Evolutionary conservation across 2,888 invertebrate species (phyloP), one percentile per base, ranked within the genome.

Genomic region (Phengaris arion): DNA sequence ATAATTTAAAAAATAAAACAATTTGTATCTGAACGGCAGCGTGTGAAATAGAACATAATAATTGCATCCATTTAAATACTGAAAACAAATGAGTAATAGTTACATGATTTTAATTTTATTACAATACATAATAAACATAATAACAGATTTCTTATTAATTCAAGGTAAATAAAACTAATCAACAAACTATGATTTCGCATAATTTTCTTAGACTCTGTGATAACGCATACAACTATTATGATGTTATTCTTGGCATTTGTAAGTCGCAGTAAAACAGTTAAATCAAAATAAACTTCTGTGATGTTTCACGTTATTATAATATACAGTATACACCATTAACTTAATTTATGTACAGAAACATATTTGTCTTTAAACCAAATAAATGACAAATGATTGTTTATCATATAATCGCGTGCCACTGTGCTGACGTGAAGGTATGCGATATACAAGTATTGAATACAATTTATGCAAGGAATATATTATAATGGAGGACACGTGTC

Each of bases 391-490:
- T 52, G 54, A 54, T 54, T 54, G 72, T 72, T 72, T 72, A 72
- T 72, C 72, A 52, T 52, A 72, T 72, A 72, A 72, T 72, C 54
- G 72, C 72, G 54, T 72, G 72, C 72, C 72, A 22, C 22, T 22
- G 22, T 35, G 54, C 13, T 72, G 72, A 72, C 72, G 72, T 72
- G 72, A 72, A 51, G 72, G 72, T 72, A 72, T 72, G 72, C 72
- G 72, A 22, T 52, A 51, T 22, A 48, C 64, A 64, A 64, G 64
- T 70, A 72, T 52, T 72, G 52, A 70, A 70, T 70, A 72, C 72
- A 54, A 72, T 72, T 72, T 54, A 72, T 72, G 72, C 72, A 52
- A 54, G 72, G 75, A 75, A 75, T 75, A 75, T 15, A 52, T 68
- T 15, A 52, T 68, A 75, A 69, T 69, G 10, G 22, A 12, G 48